Evolutionary conservation across 2,113 vertebrate genomes (phyloP).

Genomic region (Hydropotes inermis): DNA sequence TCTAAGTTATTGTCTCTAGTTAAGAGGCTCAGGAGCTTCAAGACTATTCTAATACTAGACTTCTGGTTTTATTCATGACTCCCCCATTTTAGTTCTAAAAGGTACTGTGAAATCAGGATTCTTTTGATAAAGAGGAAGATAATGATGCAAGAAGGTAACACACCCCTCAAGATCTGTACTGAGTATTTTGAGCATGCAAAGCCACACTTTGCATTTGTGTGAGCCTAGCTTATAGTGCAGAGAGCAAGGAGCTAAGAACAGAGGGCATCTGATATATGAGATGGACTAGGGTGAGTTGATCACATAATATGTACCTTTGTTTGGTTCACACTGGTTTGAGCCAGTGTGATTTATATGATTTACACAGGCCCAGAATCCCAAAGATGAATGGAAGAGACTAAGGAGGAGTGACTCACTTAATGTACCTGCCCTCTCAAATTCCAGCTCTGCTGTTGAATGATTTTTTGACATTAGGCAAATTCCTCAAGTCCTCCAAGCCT

Average conservation of each 20-base stretch:
- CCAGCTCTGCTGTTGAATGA: neutral
- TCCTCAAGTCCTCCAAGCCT: neutral
- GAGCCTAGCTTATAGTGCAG: neutral
- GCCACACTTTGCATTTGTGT: neutral
- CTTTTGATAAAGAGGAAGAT: neutral
- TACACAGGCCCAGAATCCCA: neutral
- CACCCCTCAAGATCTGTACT: neutral
- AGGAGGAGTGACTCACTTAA: neutral
- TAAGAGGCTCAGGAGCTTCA: neutral
- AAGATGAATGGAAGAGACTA: neutral
- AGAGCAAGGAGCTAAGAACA: neutral
- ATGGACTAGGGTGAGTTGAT: neutral
- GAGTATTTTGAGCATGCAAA: neutral
- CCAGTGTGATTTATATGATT: neutral
- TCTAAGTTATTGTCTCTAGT: conserved; percentile 6
- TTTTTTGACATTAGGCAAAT: neutral
- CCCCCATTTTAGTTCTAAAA: neutral
- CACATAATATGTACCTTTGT: neutral
- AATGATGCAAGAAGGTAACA: neutral
- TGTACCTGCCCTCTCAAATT: neutral
- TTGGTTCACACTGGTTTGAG: neutral
- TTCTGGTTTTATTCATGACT: neutral
- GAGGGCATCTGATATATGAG: neutral
- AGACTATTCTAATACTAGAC: neutral
- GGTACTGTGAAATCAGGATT: neutral